These are phyloP conservation scores for Drosophila athabasca DNA, from an alignment of 1,140 invertebrate genomes.

Conservation along the genomic window DNA sequence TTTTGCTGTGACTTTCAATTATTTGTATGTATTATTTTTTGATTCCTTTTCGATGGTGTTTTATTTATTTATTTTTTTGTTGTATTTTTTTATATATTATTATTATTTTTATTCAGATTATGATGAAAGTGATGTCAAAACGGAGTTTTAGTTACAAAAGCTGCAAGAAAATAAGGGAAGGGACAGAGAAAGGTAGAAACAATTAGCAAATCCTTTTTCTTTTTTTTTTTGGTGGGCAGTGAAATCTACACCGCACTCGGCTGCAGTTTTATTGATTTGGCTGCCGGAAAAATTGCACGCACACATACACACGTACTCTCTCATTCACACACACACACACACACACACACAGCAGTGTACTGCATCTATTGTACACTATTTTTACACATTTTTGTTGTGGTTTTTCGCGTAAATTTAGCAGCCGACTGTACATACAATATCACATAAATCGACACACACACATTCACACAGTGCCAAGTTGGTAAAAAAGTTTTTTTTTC, in stretches of 20 bases:
- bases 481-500: slow-evolving; percentile 59
- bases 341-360: slow-evolving; percentile 21
- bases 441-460: slow-evolving; percentile 23
- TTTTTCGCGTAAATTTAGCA: slow-evolving; percentile 64
- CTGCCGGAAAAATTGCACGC: slow-evolving; percentile 65
- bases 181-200: slow-evolving; percentile 33
- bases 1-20: slow-evolving; percentile 62
- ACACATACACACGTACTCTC: slow-evolving; percentile 41
- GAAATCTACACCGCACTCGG: slow-evolving; percentile 70
- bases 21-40: slow-evolving; percentile 74
- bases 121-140: slow-evolving; percentile 84
- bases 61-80: slow-evolving; percentile 61
- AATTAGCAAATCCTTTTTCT: slow-evolving; percentile 30
- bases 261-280: slow-evolving; percentile 77
- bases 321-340: slow-evolving; percentile 35
- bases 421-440: slow-evolving; percentile 63
- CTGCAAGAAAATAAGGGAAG: slow-evolving; percentile 84
- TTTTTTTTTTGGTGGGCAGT: slow-evolving; percentile 23
- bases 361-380: slow-evolving; percentile 68
- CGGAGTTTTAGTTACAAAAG: slow-evolving; percentile 91
- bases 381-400: slow-evolving; percentile 73
- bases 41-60: slow-evolving; percentile 83
- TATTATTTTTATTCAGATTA: slow-evolving; percentile 83
- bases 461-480: slow-evolving; percentile 48
- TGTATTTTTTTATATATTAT: slow-evolving; percentile 69